Conservation (phyloP, 1,140 invertebrate species). For the Coenobita brevimanus region DNA sequence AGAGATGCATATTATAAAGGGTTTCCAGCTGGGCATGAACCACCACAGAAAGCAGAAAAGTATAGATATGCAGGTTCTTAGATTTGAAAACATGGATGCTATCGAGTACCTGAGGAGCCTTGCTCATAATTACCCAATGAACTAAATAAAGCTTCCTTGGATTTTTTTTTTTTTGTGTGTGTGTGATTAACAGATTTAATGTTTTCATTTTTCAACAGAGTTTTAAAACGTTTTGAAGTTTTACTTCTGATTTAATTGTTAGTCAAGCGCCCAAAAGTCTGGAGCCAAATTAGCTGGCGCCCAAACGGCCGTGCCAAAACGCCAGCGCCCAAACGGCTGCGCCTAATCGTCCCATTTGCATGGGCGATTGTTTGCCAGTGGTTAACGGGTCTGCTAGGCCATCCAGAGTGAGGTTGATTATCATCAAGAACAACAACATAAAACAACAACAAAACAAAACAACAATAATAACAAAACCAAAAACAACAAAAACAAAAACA, state of each 20-base stretch:
- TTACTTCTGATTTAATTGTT: background rate
- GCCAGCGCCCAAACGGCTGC: background rate
- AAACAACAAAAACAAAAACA: too few relatives aligned
- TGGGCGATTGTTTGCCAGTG: too few relatives aligned
- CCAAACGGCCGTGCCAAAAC: slow-evolving; percentile 20
- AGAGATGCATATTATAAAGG: slow-evolving; percentile 27
- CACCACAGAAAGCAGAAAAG: slow-evolving; percentile 27
- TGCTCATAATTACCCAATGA: slow-evolving; percentile 1
- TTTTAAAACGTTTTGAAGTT: background rate
- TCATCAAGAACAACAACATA: too few relatives aligned
- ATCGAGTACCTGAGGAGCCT: slow-evolving; percentile 11
- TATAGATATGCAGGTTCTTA: slow-evolving; percentile 34
- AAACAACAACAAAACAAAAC: too few relatives aligned
- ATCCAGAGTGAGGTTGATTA: too few relatives aligned
- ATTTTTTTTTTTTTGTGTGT: background rate
- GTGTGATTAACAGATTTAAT: background rate
- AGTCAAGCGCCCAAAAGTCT: background rate
- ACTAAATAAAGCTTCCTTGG: background rate
- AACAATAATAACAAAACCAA: too few relatives aligned
- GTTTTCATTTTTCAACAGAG: background rate
- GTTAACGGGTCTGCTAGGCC: too few relatives aligned
- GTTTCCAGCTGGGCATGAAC: slow-evolving; percentile 5
- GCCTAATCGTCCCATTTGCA: background rate
- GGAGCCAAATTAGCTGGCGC: background rate
- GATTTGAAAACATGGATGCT: slow-evolving; percentile 4